Percentiles rank a stretch among this genome's conserved stretches.
phyloP scores from a whole-genome alignment of 1,140 invertebrate genomes.

The Vanessa atalanta region DNA sequence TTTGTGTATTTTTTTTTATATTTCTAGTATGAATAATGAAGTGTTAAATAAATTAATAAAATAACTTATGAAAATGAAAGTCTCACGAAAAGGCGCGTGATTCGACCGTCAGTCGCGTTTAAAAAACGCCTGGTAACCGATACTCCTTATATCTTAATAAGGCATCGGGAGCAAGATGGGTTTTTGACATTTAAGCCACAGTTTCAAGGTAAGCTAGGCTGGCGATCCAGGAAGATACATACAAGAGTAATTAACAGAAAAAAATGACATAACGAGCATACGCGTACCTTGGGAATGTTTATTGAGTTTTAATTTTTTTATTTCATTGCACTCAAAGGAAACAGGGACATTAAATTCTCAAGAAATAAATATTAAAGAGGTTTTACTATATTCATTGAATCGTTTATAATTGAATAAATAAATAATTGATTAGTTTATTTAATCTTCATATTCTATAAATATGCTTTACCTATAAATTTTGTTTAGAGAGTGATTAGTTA shows the following conservation, averaged over 20 bases:
- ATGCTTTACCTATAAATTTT: no score
- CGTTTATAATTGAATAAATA: no score
- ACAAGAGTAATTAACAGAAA: constrained; percentile 25
- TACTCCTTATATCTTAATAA: constrained; percentile 14
- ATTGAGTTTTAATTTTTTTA: background rate
- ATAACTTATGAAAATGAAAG: no score
- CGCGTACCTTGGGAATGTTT: constrained; percentile 20
- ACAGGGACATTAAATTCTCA: background rate
- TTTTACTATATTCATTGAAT: background rate
- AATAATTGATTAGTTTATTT: no score
- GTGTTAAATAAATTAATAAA: no score
- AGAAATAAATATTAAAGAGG: constrained; percentile 2
- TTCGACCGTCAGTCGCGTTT: background rate
- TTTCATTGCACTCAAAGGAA: background rate
- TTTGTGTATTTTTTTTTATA: no score
- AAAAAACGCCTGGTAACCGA: background rate
- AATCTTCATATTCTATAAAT: no score
- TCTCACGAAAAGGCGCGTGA: background rate
- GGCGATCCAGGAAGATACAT: constrained; percentile 36
- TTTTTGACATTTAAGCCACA: constrained; percentile 44
- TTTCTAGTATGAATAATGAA: no score
- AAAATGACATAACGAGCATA: constrained; percentile 34
- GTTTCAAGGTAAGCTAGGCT: constrained; percentile 24
- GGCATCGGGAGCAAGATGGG: constrained; percentile 40
- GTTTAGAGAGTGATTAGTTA: no score